These are phyloP conservation scores for Berghia stephanieae DNA, from an alignment of 1,140 invertebrate genomes.

Conservation along the genomic window DNA sequence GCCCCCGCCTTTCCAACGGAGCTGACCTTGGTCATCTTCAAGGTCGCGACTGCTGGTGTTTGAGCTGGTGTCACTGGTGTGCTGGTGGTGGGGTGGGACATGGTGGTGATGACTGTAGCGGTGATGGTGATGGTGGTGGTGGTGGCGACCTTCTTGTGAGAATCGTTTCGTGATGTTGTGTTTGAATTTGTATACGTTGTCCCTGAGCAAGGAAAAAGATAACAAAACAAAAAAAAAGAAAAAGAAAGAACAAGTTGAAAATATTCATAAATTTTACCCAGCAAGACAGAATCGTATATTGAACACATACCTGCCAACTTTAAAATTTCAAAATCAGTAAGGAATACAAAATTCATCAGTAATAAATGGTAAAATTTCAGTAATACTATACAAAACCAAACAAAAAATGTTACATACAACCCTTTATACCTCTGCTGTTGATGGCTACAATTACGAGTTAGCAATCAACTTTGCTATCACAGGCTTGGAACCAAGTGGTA, in stretches of 20 bases:
- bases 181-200: conserved; percentile 87
- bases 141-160: conserved; percentile 62
- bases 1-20: conserved; percentile 29
- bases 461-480: too few relatives aligned
- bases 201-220: conserved; percentile 24
- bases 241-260: conserved; percentile 31
- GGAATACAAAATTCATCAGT: too few relatives aligned
- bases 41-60: conserved; percentile 43
- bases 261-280: conserved; percentile 10
- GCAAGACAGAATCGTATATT: too few relatives aligned
- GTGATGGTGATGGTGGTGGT: conserved; percentile 44
- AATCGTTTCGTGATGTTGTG: conserved; percentile 93
- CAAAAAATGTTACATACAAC: too few relatives aligned
- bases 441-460: too few relatives aligned
- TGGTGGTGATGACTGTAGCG: conserved; percentile 30
- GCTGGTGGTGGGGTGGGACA: not conserved
- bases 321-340: too few relatives aligned
- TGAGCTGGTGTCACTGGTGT: conserved; percentile 43
- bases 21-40: conserved; percentile 33
- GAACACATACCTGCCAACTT: too few relatives aligned
- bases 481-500: too few relatives aligned
- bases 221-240: conserved; percentile 15
- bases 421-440: too few relatives aligned
- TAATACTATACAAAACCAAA: too few relatives aligned
- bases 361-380: too few relatives aligned